Evolutionary conservation across 64 coral and sea anemone genomes (phyloP), one percentile per base, ranked within the genome.

Genomic region (Montipora cactus): DNA sequence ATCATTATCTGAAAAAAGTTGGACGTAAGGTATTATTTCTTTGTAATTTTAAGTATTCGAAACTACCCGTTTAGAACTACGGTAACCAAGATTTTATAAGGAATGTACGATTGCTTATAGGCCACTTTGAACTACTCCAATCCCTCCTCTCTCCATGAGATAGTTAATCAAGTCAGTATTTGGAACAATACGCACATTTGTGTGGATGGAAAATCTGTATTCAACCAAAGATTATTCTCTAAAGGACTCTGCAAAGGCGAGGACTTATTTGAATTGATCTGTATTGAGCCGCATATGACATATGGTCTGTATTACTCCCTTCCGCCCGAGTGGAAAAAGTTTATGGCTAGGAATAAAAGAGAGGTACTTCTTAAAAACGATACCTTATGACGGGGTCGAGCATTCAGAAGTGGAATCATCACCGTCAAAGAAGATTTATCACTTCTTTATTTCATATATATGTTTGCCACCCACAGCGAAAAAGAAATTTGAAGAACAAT

Each of bases 141-240:
- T n/a, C n/a, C n/a, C n/a, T n/a, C n/a, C n/a, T n/a, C n/a, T n/a
- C n/a, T n/a, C n/a, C n/a, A n/a, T n/a, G n/a, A n/a, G n/a, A n/a
- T n/a, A n/a, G n/a, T n/a, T 67, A 68, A 85, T 18, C 62, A 87
- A 87, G 73, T 73, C 22, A 23, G 22, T 49, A 87, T 74, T 72
- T 72, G 64, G 83, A 87, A 73, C 57, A 82, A 82, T 23, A 37
- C 13, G 67, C 73, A 71, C 49, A 87, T 87, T 49, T 72, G 83
- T 20, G 49, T 87, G 19, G 45, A 44, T 74, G 44, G 9, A 0
- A 69, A 87, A 71, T 87, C 67, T 71, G 46, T 72, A 47, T 87
- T 87, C 83, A 87, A 87, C 49, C 3, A 74, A 49, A 72, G 19
- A 47, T 71, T 87, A 49, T 87, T 21, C 70, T 69, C 66, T 74